These are phyloP conservation scores for Camelus bactrianus DNA, from an alignment of 2,113 vertebrate species.

Conservation along the genomic window DNA sequence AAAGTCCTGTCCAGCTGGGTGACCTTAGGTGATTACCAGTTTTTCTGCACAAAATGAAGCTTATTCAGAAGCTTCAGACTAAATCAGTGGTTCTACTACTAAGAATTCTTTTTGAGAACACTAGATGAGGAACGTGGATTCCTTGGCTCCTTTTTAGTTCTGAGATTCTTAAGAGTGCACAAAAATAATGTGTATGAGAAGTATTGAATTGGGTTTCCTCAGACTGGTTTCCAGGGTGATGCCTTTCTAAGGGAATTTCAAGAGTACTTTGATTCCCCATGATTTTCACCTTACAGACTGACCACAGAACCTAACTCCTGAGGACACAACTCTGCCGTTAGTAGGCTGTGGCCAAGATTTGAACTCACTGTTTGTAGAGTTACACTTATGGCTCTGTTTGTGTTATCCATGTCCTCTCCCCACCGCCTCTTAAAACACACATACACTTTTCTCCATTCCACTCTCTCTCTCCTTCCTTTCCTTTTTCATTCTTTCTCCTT, in stretches of 20 bases:
- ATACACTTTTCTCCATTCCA: neutral
- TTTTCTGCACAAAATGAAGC: constrained; percentile 9
- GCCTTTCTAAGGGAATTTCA: constrained; percentile 13
- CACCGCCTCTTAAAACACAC: neutral
- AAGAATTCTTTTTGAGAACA: neutral
- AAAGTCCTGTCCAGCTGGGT: neutral
- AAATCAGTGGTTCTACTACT: neutral
- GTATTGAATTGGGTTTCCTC: neutral
- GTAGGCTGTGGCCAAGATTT: neutral
- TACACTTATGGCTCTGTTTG: neutral
- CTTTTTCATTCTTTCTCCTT: neutral
- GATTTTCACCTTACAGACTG: neutral
- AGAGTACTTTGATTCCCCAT: neutral
- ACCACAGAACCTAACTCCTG: neutral
- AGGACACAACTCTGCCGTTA: neutral
- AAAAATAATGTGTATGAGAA: constrained; percentile 7
- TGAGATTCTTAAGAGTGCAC: neutral
- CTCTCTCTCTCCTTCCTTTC: neutral
- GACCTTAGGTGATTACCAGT: neutral
- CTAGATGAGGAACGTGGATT: neutral
- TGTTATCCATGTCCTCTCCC: neutral
- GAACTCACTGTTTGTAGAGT: neutral
- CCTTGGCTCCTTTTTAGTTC: constrained; percentile 9
- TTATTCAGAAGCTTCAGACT: neutral
- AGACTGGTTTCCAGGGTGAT: neutral